phyloP scores from a whole-genome alignment of 2,888 invertebrate species.

The Hypena proboscidalis region DNA sequence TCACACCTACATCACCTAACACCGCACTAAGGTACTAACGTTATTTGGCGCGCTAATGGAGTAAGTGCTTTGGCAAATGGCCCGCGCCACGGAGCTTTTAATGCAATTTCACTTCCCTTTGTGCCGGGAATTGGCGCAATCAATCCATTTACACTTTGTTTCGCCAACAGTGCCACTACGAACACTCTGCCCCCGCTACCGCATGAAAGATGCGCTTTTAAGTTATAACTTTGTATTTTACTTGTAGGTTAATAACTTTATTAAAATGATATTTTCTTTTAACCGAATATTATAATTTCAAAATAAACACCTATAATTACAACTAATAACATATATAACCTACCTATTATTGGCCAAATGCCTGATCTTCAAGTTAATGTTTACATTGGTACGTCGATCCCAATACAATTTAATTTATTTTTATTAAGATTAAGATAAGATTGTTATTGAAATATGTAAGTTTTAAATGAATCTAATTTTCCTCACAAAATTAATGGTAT shows the following conservation, averaged over 20 bases:
- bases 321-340: too few relatives aligned
- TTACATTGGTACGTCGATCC: too few relatives aligned
- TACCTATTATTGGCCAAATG: too few relatives aligned
- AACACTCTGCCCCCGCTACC: conserved; percentile 44
- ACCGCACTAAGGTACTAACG: conserved; percentile 74
- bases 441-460: too few relatives aligned
- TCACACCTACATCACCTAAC: conserved; percentile 44
- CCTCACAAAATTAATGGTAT: too few relatives aligned
- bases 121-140: conserved; percentile 83
- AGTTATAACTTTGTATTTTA: conserved; percentile 64
- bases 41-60: conserved; percentile 82
- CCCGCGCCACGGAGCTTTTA: conserved; percentile 82
- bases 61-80: conserved; percentile 83
- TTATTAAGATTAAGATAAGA: too few relatives aligned
- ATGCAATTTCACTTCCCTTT: conserved; percentile 83
- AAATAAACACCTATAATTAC: too few relatives aligned
- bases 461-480: too few relatives aligned
- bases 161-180: conserved; percentile 73
- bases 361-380: too few relatives aligned
- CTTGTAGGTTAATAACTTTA: conserved; percentile 21
- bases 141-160: conserved; percentile 86
- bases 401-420: too few relatives aligned
- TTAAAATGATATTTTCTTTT: too few relatives aligned
- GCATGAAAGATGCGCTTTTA: conserved; percentile 66
- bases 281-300: too few relatives aligned